Percentiles rank a stretch among this genome's conserved stretches.
Evolutionary conservation across 2,888 invertebrate species (phyloP).

Genomic region (Aradus depressus): DNA sequence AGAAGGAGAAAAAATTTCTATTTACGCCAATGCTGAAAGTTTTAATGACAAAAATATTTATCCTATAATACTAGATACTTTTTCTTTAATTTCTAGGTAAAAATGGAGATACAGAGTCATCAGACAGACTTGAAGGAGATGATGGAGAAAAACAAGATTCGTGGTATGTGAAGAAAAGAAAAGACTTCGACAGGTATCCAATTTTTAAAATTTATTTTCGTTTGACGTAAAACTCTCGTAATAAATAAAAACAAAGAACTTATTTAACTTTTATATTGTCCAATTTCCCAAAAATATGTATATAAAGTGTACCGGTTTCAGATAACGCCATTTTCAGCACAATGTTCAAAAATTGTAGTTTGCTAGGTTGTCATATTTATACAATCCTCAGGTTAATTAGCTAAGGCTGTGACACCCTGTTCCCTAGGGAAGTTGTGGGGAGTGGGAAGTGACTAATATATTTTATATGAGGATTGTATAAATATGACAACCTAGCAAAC

Average conservation of each 20-base stretch:
- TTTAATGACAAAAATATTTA: background rate
- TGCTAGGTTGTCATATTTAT: too few species aligned
- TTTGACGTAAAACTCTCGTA: background rate
- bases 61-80: background rate
- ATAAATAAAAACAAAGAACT: background rate
- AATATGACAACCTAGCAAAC: too few species aligned
- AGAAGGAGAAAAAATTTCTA: background rate
- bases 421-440: too few species aligned
- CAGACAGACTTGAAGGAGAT: constrained; percentile 66
- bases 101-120: constrained; percentile 64
- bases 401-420: too few species aligned
- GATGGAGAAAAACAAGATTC: constrained; percentile 64
- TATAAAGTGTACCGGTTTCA: too few species aligned
- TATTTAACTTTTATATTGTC: background rate
- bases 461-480: background rate
- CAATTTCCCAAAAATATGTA: too few species aligned
- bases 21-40: background rate
- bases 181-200: constrained; percentile 60
- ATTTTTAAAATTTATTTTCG: background rate
- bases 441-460: too few species aligned
- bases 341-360: too few species aligned
- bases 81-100: constrained; percentile 10
- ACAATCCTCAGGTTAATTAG: too few species aligned
- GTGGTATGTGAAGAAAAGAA: constrained; percentile 67
- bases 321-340: too few species aligned